Conservation (phyloP, 2,888 invertebrate species). For the Papilio gigon region DNA sequence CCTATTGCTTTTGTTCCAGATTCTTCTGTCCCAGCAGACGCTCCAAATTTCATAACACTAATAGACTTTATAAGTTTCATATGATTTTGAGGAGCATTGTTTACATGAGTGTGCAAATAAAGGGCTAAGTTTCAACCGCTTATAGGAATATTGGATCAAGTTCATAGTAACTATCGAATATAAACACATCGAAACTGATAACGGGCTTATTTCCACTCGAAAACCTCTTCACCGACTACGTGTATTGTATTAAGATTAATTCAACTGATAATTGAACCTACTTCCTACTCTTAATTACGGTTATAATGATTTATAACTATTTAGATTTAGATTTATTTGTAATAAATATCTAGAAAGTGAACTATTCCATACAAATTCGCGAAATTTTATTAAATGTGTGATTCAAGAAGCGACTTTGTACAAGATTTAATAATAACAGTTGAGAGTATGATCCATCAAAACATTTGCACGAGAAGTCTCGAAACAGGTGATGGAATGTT, state of each 20-base stretch:
- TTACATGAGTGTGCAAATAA: slow-evolving; percentile 11
- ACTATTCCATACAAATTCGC: too few relatives aligned
- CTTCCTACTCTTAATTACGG: slow-evolving; percentile 11
- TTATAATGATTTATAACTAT: background rate
- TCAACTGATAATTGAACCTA: slow-evolving; percentile 24
- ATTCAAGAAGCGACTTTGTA: background rate
- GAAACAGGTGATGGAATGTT: slow-evolving; percentile 43
- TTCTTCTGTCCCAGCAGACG: slow-evolving; percentile 11
- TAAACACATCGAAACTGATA: slow-evolving; percentile 26
- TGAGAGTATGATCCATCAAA: slow-evolving; percentile 41
- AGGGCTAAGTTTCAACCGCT: slow-evolving; percentile 14
- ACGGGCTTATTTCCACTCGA: slow-evolving; percentile 10
- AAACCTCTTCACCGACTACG: slow-evolving; percentile 13
- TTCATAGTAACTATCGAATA: slow-evolving; percentile 16
- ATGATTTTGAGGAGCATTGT: slow-evolving; percentile 18
- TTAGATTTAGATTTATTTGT: background rate
- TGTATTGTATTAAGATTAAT: slow-evolving; percentile 29
- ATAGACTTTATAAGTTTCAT: slow-evolving; percentile 11
- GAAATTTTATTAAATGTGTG: too few relatives aligned
- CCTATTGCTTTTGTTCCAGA: background rate
- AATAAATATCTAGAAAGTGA: too few relatives aligned
- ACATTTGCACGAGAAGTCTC: slow-evolving; percentile 46
- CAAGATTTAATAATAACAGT: slow-evolving; percentile 34
- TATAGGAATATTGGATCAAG: slow-evolving; percentile 26
- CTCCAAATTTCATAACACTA: slow-evolving; percentile 2